Base-by-base conservation (phyloP, 2,113 vertebrate genomes). In the Myiozetetes cayanensis region DNA sequence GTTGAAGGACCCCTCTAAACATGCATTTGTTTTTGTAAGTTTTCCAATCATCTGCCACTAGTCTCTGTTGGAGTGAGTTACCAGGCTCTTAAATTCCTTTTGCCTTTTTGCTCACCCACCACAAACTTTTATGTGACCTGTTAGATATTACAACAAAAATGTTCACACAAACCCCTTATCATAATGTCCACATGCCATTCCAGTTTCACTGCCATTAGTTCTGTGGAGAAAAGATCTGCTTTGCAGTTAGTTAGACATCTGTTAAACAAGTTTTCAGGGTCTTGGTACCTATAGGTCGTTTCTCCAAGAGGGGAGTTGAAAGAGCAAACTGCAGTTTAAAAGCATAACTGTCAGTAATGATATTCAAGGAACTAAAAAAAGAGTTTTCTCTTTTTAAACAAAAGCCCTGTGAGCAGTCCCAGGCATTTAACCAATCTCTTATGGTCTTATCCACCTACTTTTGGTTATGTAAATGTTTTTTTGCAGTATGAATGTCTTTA, bases 401-500 rank as follows among this genome's bases (percentile, higher is more conserved):
- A 97, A 97, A 94, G 77, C 61, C 20, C 87, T 82, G 28, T 97
- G 83, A 92, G 83, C 76, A 93, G 90, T 96, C 50, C 41, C 46
- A 96, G 71, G 47, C 44, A 89, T 92, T 92, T 81, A 92, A 91
- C 71, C 87, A 96, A 96, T 97, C 95, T 95, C 59, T 85, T 96
- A 94, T 49, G 78, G 55, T 53, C 63, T 96, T 97, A 86, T 80
- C 82, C 33, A 90, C 89, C 67, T 92, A 35, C 16, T 71, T 96
- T 96, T 97, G 96, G 59, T 95, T 93, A 67, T 71, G 46, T 81
- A 81, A 96, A 94, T 96, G 92, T 91, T 97, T 96, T 96, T 96
- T 96, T 95, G 82, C 93, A 96, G 75, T 78, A 83, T 91, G 95
- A 94, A 87, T 85, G 35, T 94, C 71, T 94, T 89, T 87, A 97